phyloP scores from a whole-genome alignment of 2,797 vertebrate genomes.

The Avahi laniger region DNA sequence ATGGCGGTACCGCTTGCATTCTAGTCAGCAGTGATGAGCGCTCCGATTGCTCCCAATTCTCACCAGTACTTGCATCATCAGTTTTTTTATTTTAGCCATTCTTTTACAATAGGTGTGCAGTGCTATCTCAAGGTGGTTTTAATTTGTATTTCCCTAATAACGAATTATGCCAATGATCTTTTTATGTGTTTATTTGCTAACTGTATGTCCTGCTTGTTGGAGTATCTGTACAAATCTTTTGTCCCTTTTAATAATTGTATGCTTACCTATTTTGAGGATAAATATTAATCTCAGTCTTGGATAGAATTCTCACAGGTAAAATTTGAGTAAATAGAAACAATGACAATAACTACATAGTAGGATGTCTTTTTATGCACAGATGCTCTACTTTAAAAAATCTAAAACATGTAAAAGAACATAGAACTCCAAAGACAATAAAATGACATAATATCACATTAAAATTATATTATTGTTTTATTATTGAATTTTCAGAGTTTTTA shows the following conservation, averaged over 20 bases:
- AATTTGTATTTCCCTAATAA: constrained; percentile 3
- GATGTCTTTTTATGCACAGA: not conserved
- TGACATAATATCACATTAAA: not conserved
- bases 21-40: not conserved
- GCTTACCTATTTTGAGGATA: not conserved
- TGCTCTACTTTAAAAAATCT: not conserved
- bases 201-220: not conserved
- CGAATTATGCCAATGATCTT: not conserved
- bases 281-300: not conserved
- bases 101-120: not conserved
- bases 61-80: not conserved
- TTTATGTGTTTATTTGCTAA: not conserved
- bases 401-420: not conserved
- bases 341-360: not conserved
- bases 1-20: not conserved
- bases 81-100: not conserved
- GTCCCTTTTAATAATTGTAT: not conserved
- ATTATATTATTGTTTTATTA: not conserved
- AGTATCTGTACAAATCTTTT: not conserved
- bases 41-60: not conserved
- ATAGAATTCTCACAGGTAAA: not conserved
- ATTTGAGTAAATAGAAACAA: not conserved
- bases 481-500: not conserved
- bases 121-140: not conserved
- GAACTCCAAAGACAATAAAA: not conserved